Conservation (phyloP, 2,797 vertebrate species). For the Eidolon dupreanum region DNA sequence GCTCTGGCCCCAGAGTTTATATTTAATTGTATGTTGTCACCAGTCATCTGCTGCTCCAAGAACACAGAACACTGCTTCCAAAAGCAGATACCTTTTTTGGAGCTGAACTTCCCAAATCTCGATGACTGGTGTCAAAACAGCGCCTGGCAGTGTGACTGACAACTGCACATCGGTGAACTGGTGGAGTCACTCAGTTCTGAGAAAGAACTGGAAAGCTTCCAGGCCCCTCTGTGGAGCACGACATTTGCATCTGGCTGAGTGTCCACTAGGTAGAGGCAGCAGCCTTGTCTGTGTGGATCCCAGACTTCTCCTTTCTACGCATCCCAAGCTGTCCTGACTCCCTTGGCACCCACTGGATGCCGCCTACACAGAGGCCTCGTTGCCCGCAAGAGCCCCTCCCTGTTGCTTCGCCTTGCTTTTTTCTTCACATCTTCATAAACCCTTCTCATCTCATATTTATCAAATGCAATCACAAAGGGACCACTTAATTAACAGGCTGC, state of each 20-base stretch:
- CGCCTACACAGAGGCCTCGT: neutral
- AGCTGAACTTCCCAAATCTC: slow-evolving; percentile 64
- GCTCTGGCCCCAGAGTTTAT: slow-evolving; percentile 59
- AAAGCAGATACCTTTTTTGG: slow-evolving; percentile 79
- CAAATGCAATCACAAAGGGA: slow-evolving; percentile 65
- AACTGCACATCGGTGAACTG: slow-evolving; percentile 46
- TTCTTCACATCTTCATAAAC: slow-evolving; percentile 34
- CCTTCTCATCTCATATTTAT: slow-evolving; percentile 63
- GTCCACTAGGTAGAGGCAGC: neutral
- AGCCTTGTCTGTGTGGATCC: neutral
- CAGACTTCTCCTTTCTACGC: neutral
- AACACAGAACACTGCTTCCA: slow-evolving; percentile 74
- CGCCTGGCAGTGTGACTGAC: slow-evolving; percentile 66
- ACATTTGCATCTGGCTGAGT: neutral
- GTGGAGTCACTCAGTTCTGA: slow-evolving; percentile 13
- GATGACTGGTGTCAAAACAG: slow-evolving; percentile 67
- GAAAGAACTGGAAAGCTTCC: slow-evolving; percentile 62
- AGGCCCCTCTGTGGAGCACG: neutral
- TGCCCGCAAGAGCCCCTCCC: neutral
- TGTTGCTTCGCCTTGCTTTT: neutral
- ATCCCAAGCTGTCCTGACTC: neutral
- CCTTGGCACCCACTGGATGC: neutral
- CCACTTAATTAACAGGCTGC: slow-evolving; percentile 78
- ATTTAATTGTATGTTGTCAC: slow-evolving; percentile 78
- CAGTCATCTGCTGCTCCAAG: slow-evolving; percentile 73